phyloP scores from a whole-genome alignment of 53 echinoderm and acorn worm genomes.

The Echinometra lucunter region DNA sequence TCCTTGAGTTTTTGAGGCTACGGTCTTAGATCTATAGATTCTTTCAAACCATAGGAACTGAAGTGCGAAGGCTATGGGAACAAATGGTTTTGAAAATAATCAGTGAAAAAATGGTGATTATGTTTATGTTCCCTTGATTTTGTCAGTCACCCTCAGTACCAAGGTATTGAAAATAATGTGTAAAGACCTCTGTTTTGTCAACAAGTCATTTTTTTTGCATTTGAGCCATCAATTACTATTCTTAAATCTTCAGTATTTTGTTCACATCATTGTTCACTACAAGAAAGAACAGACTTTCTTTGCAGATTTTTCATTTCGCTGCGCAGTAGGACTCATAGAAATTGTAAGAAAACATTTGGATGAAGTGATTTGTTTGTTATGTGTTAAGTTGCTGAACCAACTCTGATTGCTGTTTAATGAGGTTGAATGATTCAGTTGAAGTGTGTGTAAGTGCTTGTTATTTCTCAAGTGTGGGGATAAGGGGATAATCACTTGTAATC shows the following conservation, averaged over 20 bases:
- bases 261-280: not conserved
- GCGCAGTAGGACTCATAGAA: not conserved
- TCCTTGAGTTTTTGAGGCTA: not conserved
- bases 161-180: not conserved
- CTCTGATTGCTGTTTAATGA: conserved; percentile 4
- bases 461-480: conserved; percentile 7
- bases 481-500: conserved; percentile 23
- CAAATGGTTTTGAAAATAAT: not conserved
- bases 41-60: not conserved
- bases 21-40: not conserved
- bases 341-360: not conserved
- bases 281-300: not conserved
- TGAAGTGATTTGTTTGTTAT: not conserved
- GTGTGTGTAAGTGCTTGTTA: not conserved
- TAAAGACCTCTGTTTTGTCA: not conserved
- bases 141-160: not conserved
- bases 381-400: not conserved
- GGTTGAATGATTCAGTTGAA: conserved; percentile 6
- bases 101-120: not conserved
- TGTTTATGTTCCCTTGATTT: not conserved
- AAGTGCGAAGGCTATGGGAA: not conserved
- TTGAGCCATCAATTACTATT: not conserved
- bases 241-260: not conserved
- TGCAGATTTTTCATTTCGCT: not conserved
- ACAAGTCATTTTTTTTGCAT: not conserved